Evolutionary conservation across 2,113 vertebrate genomes (phyloP).

Genomic region (Phalacrocorax aristotelis): DNA sequence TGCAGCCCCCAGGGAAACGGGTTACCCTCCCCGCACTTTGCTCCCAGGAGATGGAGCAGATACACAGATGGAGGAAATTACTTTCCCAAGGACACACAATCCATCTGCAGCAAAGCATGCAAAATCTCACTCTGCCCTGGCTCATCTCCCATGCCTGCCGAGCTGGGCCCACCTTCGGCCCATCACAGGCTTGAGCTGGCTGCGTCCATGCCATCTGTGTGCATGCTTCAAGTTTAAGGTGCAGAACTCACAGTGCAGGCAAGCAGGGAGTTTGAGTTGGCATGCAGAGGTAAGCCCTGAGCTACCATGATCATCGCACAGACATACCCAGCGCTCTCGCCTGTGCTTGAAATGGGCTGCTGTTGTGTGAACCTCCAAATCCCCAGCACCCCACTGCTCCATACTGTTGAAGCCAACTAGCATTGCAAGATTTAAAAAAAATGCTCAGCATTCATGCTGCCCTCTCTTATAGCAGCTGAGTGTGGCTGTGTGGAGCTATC

Average conservation of each 20-base stretch:
- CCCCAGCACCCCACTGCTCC: not conserved
- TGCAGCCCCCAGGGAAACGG: not conserved
- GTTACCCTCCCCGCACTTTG: accelerated
- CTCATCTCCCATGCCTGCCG: accelerated
- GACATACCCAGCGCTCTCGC: not conserved
- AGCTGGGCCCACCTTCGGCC: not conserved
- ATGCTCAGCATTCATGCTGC: not conserved
- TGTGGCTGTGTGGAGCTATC: accelerated
- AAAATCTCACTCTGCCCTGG: not conserved
- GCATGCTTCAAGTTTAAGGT: not conserved
- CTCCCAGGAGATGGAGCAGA: not conserved
- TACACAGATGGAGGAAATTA: not conserved
- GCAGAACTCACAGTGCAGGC: not conserved
- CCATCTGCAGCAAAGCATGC: not conserved
- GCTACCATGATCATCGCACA: accelerated
- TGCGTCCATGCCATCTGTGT: accelerated
- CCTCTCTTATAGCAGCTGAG: not conserved
- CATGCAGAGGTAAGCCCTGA: not conserved
- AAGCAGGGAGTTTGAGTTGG: not conserved
- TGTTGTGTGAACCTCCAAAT: not conserved
- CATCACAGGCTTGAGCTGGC: accelerated
- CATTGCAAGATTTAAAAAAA: not conserved
- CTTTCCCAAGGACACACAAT: not conserved
- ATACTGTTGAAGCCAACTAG: accelerated
- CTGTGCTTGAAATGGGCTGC: not conserved